phyloP scores from a whole-genome alignment of 2,888 invertebrate genomes.

The Hirtodrosophila alboralis region DNA sequence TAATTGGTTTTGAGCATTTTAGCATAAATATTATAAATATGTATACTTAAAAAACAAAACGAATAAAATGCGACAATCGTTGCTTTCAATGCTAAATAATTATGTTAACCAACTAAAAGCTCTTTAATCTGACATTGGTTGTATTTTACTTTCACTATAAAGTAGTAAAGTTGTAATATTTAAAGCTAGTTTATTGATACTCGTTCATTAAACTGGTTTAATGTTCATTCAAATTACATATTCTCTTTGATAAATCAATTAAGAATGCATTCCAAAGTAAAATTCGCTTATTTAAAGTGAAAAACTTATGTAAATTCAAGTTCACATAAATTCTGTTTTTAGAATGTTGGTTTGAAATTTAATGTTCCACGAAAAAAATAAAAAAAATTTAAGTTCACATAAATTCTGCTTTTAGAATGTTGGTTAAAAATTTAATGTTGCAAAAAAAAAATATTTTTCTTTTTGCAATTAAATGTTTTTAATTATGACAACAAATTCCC shows the following conservation, averaged over 20 bases:
- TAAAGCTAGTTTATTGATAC: constrained; percentile 31
- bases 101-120: constrained; percentile 2
- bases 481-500: no score
- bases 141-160: constrained; percentile 28
- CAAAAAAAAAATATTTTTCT: no score
- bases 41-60: no score
- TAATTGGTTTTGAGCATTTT: constrained; percentile 21
- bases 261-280: constrained; percentile 1
- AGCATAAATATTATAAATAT: constrained; percentile 18
- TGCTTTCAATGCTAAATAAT: no score
- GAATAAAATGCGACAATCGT: not conserved
- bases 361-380: no score
- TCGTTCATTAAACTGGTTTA: constrained; percentile 32
- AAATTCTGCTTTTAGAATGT: no score
- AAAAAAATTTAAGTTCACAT: not conserved
- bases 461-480: no score
- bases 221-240: constrained; percentile 20
- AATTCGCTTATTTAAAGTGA: no score
- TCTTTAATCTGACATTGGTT: constrained; percentile 29
- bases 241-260: constrained; percentile 19
- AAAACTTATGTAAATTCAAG: not conserved
- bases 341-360: no score
- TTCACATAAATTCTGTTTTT: no score
- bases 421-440: no score
- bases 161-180: no score